Evolutionary conservation across 2,113 vertebrate genomes (phyloP).

Genomic region (Ancistrus triradiatus): DNA sequence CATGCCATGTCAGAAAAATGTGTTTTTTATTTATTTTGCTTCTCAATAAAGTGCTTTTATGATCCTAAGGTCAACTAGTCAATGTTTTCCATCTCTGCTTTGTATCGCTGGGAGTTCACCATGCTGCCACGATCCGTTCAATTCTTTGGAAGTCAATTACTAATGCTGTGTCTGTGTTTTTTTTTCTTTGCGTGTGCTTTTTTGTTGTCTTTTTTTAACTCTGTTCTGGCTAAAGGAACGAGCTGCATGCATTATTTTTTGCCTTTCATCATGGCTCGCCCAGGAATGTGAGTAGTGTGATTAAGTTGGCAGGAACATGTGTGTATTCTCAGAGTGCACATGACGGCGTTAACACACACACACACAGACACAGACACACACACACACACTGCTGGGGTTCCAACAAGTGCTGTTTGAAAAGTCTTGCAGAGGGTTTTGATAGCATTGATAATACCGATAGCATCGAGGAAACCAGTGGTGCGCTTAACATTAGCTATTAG

Average conservation of each 20-base stretch:
- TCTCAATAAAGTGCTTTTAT: neutral
- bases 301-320: slow-evolving; percentile 35
- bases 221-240: slow-evolving; percentile 43
- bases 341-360: slow-evolving; percentile 21
- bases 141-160: slow-evolving; percentile 45
- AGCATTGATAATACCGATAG: slow-evolving; percentile 8
- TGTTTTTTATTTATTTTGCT: slow-evolving; percentile 18
- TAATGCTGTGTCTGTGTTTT: slow-evolving; percentile 13
- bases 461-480: neutral
- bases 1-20: too few relatives aligned
- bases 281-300: slow-evolving; percentile 39
- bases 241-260: slow-evolving; percentile 40
- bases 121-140: slow-evolving; percentile 35
- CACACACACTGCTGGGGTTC: neutral
- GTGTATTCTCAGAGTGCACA: slow-evolving; percentile 29
- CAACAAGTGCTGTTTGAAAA: neutral
- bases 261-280: slow-evolving; percentile 45
- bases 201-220: slow-evolving; percentile 9
- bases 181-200: too few relatives aligned
- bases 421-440: neutral
- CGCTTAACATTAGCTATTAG: slow-evolving; percentile 6
- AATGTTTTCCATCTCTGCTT: slow-evolving; percentile 34
- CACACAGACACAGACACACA: slow-evolving; percentile 13
- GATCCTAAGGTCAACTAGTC: slow-evolving; percentile 36
- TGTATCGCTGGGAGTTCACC: slow-evolving; percentile 33